phyloP scores from a whole-genome alignment of 2,113 vertebrate genomes.

The Pholis gunnellus region DNA sequence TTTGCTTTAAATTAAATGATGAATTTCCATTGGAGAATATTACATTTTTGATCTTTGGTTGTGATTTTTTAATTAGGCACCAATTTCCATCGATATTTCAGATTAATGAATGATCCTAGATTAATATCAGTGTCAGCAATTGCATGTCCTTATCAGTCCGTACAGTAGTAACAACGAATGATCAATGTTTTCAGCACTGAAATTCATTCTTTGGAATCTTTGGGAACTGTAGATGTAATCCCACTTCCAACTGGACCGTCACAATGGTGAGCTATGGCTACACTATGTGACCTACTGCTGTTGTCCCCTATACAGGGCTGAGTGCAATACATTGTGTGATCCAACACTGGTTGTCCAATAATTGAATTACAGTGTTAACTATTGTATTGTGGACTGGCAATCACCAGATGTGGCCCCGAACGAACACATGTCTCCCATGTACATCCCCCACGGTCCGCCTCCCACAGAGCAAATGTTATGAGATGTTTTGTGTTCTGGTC shows the following conservation, averaged over 20 bases:
- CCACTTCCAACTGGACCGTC: neutral
- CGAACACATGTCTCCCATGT: neutral
- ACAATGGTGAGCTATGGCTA: neutral
- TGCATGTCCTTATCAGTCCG: neutral
- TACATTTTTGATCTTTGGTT: neutral
- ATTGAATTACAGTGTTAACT: neutral
- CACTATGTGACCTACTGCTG: neutral
- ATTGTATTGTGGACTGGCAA: neutral
- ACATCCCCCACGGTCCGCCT: neutral
- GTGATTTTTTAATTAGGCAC: neutral
- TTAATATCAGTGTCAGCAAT: neutral
- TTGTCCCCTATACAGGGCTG: no score
- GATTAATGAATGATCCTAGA: neutral
- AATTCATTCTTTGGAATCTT: neutral
- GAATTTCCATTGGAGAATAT: neutral
- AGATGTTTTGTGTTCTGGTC: slow-evolving; percentile 22
- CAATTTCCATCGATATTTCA: neutral
- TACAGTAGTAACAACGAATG: neutral
- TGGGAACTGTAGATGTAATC: neutral
- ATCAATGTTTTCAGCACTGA: neutral
- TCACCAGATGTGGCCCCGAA: neutral
- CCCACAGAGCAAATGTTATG: neutral
- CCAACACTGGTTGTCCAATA: neutral
- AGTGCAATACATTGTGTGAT: neutral
- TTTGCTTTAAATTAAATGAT: neutral